These are phyloP conservation scores for Aricia artaxerxes DNA, from an alignment of 2,888 invertebrate species.

Conservation along the genomic window DNA sequence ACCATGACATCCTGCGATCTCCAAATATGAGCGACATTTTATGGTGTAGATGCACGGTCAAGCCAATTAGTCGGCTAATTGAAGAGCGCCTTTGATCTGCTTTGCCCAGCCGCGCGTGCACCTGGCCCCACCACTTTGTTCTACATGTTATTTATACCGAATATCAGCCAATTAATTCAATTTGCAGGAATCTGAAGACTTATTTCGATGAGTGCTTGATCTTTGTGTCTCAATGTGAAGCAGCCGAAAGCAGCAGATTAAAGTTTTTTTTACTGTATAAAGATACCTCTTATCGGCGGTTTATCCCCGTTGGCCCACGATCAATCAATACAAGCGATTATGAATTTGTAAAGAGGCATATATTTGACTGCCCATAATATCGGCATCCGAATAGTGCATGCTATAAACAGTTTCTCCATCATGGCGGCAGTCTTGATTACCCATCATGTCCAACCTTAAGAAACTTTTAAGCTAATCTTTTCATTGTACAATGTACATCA, in stretches of 20 bases:
- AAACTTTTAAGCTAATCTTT: background rate
- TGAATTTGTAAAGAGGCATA: too few relatives aligned
- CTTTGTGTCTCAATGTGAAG: background rate
- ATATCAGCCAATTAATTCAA: conserved; percentile 26
- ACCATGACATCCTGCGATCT: conserved; percentile 19
- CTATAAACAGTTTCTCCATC: background rate
- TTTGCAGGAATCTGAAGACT: background rate
- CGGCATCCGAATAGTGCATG: background rate
- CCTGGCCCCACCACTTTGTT: conserved; percentile 45
- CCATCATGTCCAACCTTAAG: background rate
- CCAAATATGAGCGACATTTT: conserved; percentile 40
- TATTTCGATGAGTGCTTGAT: background rate
- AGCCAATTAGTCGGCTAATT: conserved; percentile 70
- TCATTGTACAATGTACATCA: background rate
- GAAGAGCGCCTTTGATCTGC: conserved; percentile 65
- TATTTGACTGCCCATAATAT: too few relatives aligned
- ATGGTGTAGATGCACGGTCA: conserved; percentile 53
- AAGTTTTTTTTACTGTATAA: too few relatives aligned
- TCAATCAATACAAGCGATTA: too few relatives aligned
- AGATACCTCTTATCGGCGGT: too few relatives aligned
- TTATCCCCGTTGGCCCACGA: too few relatives aligned
- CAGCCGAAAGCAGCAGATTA: background rate
- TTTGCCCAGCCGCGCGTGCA: conserved; percentile 57
- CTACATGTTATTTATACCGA: conserved; percentile 34
- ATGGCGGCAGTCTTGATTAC: too few relatives aligned